Base-by-base conservation (phyloP, 2,113 vertebrate species). In the Bos taurus region DNA sequence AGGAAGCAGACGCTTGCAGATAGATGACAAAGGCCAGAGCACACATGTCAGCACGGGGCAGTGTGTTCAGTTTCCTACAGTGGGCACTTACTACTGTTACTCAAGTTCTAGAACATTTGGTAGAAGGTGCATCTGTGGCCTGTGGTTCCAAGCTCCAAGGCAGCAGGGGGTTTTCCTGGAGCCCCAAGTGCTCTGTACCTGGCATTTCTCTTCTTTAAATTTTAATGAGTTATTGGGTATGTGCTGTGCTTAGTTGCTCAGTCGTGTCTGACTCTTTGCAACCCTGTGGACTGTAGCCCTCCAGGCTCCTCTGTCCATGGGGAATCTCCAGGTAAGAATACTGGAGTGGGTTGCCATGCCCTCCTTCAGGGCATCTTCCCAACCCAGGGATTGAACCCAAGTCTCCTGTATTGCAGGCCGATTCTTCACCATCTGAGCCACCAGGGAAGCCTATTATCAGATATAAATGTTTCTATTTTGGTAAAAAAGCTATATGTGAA, bases 91-190 rank as follows among this genome's bases (percentile, higher is more conserved):
- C 23, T 14, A 2, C 82, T 21, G 23, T 7, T 1, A 19, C 43
- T 4, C 9, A 13, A 5, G 30, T 36, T 28, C 89, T 28, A 10
- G 88, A 6, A 14, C 2, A 1, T 11, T 26, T 6, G 48, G 6
- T 30, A 9, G 50, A 10, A 19, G 16, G 0, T 2, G 7, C 3
- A 0, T 9, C 0, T 1, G 13, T 2, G 2, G 30, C 46, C 43
- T 9, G 33, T 21, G 7, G 33, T 17, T n/a, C 57, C 3, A 23
- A 2, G 78, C 50, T 26, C 52, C 12, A 2, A 11, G 33, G 33
- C 6, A 2, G 10, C 16, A 1, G 0, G 4, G 15, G 2, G 0
- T 4, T 7, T 60, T 36, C 64, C 67, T 6, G 40, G 52, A 19
- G 15, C 14, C 33, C 57, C 11, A 5, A 2, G 33, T 46, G 81